Base-by-base conservation (phyloP, 1,140 invertebrate genomes). In the Solen grandis region DNA sequence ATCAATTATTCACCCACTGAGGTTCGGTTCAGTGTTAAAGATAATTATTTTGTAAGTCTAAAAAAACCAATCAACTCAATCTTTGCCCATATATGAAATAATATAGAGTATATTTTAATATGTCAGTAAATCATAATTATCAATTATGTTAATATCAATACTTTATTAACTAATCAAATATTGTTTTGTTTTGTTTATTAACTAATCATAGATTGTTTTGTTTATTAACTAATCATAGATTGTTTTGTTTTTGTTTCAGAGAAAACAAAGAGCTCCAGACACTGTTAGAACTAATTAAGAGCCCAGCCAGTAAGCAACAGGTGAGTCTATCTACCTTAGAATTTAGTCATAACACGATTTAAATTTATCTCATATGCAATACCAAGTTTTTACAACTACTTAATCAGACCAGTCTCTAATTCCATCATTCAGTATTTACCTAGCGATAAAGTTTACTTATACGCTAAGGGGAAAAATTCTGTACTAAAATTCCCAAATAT, bases 201-300 rank as follows among this genome's bases (percentile, higher is more conserved):
- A 10, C 41, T 10, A 46, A 46, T 8, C 8, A 46, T 10, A 46
- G 41, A 46, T 46, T 19, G 8, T 10, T 46, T 46, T 8, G 8
- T 46, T 46, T 8, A 10, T 46, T 46, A 46, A 8, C 41, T 46
- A 10, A 46, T 10, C 19, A 46, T 46, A 46, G 8, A 46, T 46
- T 10, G 19, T 13, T 36, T 33, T 60, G 5, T 62, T 38, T 16
- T 38, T 50, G 31, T 77, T 82, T 41, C 73, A 77, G 65, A 73
- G 68, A 72, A 66, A 63, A 35, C 46, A 72, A 80, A 72, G 77
- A 72, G 5, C 59, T 73, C 16, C 59, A 73, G 66, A 52, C 68
- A n/a, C 59, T 80, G 4, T 41, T 80, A 35, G 52, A 57, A 38
- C 50, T 66, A 41, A 80, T 73, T 38, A 72, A 80, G 63, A 29